These are phyloP conservation scores for Cheilosia scutellata DNA, from an alignment of 2,888 invertebrate genomes.

Conservation along the genomic window DNA sequence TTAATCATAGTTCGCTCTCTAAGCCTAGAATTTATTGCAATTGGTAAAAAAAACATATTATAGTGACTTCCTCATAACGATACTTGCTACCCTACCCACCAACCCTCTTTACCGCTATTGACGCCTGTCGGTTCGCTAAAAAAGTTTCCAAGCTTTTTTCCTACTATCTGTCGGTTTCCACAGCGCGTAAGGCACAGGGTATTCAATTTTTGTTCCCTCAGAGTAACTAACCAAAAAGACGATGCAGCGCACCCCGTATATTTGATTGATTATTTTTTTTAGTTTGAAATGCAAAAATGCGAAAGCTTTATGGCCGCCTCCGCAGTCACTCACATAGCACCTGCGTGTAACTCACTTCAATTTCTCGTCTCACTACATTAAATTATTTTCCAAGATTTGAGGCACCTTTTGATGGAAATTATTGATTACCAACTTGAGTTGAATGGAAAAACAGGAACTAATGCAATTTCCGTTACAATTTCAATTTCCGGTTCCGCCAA, in stretches of 20 bases:
- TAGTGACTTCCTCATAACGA: neutral
- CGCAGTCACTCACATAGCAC: slow-evolving; percentile 56
- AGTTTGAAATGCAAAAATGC: slow-evolving; percentile 56
- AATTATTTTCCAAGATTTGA: slow-evolving; percentile 8
- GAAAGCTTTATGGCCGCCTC: slow-evolving; percentile 60
- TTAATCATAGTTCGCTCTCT: neutral
- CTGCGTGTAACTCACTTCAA: slow-evolving; percentile 66
- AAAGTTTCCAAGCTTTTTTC: slow-evolving; percentile 38
- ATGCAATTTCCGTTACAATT: slow-evolving; percentile 56
- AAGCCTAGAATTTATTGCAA: neutral
- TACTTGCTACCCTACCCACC: neutral
- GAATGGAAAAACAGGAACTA: slow-evolving; percentile 9
- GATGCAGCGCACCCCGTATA: slow-evolving; percentile 71
- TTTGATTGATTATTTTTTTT: slow-evolving; percentile 75
- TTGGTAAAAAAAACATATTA: slow-evolving; percentile 10
- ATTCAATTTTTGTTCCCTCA: slow-evolving; percentile 18
- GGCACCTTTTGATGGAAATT: neutral
- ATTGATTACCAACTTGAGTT: neutral
- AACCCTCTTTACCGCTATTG: neutral
- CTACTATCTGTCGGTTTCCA: slow-evolving; percentile 22
- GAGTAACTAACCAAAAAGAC: slow-evolving; percentile 53
- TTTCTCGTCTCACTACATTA: neutral
- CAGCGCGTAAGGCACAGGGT: slow-evolving; percentile 21
- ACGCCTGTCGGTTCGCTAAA: slow-evolving; percentile 15
- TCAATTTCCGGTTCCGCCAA: slow-evolving; percentile 57